Evolutionary conservation across 2,113 vertebrate species (phyloP), one percentile per base, ranked within the genome.

Genomic region (Lagopus leucura): DNA sequence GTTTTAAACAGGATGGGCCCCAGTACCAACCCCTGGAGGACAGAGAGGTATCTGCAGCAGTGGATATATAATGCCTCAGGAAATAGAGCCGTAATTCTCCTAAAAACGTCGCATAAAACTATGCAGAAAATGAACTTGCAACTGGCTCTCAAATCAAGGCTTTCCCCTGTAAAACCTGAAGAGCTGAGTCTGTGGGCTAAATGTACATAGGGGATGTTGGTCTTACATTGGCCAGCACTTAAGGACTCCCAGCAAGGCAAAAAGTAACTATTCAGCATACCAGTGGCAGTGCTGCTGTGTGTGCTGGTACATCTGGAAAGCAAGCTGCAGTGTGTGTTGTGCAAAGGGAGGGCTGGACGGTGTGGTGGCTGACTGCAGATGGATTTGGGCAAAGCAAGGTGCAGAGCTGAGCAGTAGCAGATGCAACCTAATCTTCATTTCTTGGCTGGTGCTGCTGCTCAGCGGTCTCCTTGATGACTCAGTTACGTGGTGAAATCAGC

Each of bases 381-480:
- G 65, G 30, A 16, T 36, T 60, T 72, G 89, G 80, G 43, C 32
- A 71, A 64, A 45, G 76, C 64, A 66, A 89, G 40, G 36, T 47
- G 57, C 84, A 94, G 74, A 75, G 65, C 0, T 5, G 27, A 76
- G 79, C 88, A 88, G 82, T 74, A 71, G 80, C 82, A 75, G 65
- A 64, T 88, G 32, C 65, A 89, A 17, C 38, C 67, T 82, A 9
- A 54, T 89, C 79, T 91, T 82, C 45, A 8, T 89, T 88, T 86
- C 79, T 71, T 91, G 89, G 64, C 88, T 88, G 38, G 9, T 60
- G n/a, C 82, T 64, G 30, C 61, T 86, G 78, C 87, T 94, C 85
- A 81, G 87, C 20, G 6, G 65, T 83, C 47, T 94, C 88, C 72
- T 91, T 47, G 82, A 69, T 94, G 94, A 93, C 69, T 93, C 92